Base-by-base conservation (phyloP, 1,140 invertebrate genomes). In the Platorchestia sp. region DNA sequence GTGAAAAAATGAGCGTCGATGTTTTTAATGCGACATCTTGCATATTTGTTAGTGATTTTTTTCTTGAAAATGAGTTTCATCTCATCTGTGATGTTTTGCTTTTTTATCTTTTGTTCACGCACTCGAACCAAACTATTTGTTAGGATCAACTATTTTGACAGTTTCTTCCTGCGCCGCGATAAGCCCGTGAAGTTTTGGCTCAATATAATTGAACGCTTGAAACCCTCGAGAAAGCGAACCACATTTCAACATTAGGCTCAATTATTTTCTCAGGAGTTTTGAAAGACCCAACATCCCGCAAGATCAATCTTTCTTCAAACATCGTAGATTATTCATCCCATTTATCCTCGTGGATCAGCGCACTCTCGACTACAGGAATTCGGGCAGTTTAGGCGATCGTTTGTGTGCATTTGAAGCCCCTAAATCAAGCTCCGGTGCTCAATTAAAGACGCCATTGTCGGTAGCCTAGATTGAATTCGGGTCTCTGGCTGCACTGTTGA, bases 401-500 rank as follows among this genome's bases (percentile, higher is more conserved):
- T 89, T 89, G 87, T 89, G 87, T 89, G 87, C 87, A 89, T 44
- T 89, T 43, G 87, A 89, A 44, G n/a, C 41, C 43, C 41, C 87
- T 89, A 89, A 89, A 89, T 89, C 87, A 89, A 89, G 87, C 87
- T 42, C 87, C 36, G 87, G 87, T 89, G 87, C 87, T 89, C 87
- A 89, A 89, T 89, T 89, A 89, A 89, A 89, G 87, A 89, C 43
- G 87, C 36, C 41, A 89, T 89, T 89, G 87, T 89, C 41, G 87
- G 87, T 41, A 41, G 87, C 43, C 87, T 41, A 10, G 43, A 89
- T 42, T 89, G 87, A 89, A 89, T 89, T 89, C 41, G 41, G 87
- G 87, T 89, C 87, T 41, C 43, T 42, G 43, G 87, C 87, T 89
- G 3, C 14, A 42, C 41, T 89, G 87, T 89, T 89, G 87, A 89